Evolutionary conservation across 2,797 vertebrate species (phyloP), one percentile per base, ranked within the genome.

Genomic region (Amblyraja radiata): DNA sequence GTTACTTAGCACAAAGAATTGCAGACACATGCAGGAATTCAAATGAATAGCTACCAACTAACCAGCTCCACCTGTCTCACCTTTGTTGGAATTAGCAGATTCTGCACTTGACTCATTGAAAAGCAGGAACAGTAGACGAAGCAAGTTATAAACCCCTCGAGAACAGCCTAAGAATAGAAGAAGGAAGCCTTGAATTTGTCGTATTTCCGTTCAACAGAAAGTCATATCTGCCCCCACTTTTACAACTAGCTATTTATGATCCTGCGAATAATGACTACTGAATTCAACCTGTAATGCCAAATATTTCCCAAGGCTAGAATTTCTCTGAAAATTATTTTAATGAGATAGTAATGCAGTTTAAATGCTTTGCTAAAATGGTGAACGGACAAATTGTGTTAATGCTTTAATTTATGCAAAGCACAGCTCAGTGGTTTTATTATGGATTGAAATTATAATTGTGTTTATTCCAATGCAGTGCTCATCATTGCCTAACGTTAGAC

Each of bases 291-390:
- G 58, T n/a, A 86, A 63, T 86, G 6, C 14, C 28, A n/a, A 86
- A 63, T 6, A 28, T n/a, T 63, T 86, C 61, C 25, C 58, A 86
- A 61, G 54, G 28, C 3, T 63, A 86, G 28, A n/a, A 86, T 86
- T 63, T 28, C 83, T 61, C 23, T 63, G 58, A n/a, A 25, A 63
- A n/a, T 86, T 86, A 86, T 63, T 86, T 86, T 86, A 86, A 86
- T 86, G 28, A 86, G 13, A 28, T 86, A 28, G 1, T 86, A 86
- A 63, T 61, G 6, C 81, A 86, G 61, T 86, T 63, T 86, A 86
- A 86, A 63, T 86, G n/a, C 46, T 4, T 63, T 11, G 28, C 39
- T 86, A 61, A 86, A 86, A 86, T 61, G 61, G 58, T n/a, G 58
- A 86, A 86, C 6, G 28, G 25, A 16, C 11, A 13, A 86, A n/a